phyloP scores from a whole-genome alignment of 2,797 vertebrate genomes.

The Neolamprologus multifasciatus region DNA sequence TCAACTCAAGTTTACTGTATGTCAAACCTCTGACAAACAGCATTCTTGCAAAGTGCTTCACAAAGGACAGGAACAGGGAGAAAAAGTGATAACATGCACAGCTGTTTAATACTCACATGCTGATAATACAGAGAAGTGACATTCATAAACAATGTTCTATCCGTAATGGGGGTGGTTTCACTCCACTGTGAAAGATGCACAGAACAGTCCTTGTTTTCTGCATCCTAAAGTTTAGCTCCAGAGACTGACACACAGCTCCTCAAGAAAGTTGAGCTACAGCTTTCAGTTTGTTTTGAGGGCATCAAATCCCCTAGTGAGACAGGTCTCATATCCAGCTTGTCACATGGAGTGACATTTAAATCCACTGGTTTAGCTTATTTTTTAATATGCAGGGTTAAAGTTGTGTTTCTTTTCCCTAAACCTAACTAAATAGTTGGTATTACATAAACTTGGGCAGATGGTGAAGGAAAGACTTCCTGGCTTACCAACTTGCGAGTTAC shows the following conservation, averaged over 20 bases:
- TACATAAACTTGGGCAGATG: neutral
- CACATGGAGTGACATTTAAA: neutral
- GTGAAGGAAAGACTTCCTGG: neutral
- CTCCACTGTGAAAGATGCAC: neutral
- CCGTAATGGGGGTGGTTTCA: rapidly evolving
- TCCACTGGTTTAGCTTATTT: neutral
- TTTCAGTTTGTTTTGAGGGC: neutral
- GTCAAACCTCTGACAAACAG: slow-evolving; percentile 26
- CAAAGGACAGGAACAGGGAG: neutral
- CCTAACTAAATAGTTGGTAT: neutral
- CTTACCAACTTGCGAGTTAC: neutral
- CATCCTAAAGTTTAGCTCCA: neutral
- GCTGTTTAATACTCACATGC: neutral
- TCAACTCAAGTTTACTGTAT: slow-evolving; percentile 34
- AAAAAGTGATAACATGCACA: neutral
- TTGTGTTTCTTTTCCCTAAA: neutral
- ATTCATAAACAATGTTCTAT: neutral
- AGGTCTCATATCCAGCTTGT: neutral
- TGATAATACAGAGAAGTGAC: neutral
- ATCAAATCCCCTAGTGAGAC: neutral
- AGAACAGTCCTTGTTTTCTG: neutral
- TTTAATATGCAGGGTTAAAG: neutral
- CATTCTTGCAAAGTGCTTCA: neutral
- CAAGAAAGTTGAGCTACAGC: neutral
- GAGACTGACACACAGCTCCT: neutral